Evolutionary conservation across 2,797 vertebrate genomes (phyloP).

Genomic region (Mareca strepera): DNA sequence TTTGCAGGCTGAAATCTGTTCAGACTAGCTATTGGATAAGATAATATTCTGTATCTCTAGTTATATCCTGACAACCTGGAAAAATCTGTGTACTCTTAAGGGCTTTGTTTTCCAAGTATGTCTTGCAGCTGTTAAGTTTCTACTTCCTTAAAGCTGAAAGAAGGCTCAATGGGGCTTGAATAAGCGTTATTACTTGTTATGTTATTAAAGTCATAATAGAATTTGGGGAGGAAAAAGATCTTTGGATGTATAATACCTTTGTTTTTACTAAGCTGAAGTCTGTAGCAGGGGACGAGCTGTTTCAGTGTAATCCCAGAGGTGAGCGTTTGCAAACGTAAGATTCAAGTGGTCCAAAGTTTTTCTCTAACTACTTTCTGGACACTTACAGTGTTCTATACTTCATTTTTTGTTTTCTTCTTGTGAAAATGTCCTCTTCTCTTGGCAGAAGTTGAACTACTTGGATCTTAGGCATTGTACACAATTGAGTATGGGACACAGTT

Average conservation of each 20-base stretch:
- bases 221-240: neutral
- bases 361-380: neutral
- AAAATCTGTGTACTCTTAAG: neutral
- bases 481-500: neutral
- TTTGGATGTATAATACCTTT: neutral
- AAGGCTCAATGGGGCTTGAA: neutral
- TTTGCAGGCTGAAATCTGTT: neutral
- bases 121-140: neutral
- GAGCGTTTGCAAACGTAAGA: neutral
- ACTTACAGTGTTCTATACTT: neutral
- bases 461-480: neutral
- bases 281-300: neutral
- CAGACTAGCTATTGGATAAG: neutral
- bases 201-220: neutral
- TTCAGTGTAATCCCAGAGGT: neutral
- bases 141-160: neutral
- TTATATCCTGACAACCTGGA: neutral
- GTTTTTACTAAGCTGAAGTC: neutral
- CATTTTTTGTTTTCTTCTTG: rapidly evolving
- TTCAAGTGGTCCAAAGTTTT: neutral
- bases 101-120: neutral
- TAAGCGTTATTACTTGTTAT: neutral
- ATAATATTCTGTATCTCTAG: neutral
- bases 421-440: neutral
- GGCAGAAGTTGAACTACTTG: neutral